Percentiles rank a stretch among this genome's conserved stretches.
Conservation (phyloP, 2,113 vertebrate species). For the human region DNA sequence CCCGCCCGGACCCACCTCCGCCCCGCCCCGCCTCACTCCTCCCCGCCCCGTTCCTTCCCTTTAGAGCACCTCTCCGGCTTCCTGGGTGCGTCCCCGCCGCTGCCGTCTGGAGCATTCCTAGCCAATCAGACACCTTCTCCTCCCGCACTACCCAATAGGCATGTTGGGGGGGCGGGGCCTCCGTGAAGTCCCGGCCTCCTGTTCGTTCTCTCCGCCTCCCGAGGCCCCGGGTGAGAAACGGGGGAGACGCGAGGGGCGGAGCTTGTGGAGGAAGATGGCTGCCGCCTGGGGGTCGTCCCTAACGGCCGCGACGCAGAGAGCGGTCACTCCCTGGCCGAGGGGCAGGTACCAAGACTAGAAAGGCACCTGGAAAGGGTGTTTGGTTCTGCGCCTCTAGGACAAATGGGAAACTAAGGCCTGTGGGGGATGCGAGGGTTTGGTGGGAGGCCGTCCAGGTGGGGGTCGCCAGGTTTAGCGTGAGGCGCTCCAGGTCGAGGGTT, state of each 20-base stretch:
- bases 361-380: not conserved
- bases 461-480: not conserved
- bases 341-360: constrained; percentile 57
- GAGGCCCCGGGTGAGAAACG: not conserved
- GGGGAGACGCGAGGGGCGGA: not conserved
- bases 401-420: not conserved
- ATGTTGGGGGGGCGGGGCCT: not conserved
- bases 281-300: not conserved
- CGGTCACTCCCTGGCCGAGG: constrained; percentile 23
- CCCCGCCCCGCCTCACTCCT: not conserved
- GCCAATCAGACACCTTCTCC: constrained; percentile 18
- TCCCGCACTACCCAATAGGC: not conserved
- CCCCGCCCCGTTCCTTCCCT: not conserved
- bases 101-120: not conserved
- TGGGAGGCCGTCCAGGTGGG: not conserved
- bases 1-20: not conserved
- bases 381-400: not conserved
- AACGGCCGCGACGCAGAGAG: not conserved
- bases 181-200: accelerated
- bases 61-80: not conserved
- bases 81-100: not conserved
- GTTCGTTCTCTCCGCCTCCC: not conserved
- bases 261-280: constrained; percentile 61
- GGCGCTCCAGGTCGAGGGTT: not conserved
- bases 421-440: not conserved